Conservation (phyloP, 2,797 vertebrate species). For the Paramormyrops hopkinsi region DNA sequence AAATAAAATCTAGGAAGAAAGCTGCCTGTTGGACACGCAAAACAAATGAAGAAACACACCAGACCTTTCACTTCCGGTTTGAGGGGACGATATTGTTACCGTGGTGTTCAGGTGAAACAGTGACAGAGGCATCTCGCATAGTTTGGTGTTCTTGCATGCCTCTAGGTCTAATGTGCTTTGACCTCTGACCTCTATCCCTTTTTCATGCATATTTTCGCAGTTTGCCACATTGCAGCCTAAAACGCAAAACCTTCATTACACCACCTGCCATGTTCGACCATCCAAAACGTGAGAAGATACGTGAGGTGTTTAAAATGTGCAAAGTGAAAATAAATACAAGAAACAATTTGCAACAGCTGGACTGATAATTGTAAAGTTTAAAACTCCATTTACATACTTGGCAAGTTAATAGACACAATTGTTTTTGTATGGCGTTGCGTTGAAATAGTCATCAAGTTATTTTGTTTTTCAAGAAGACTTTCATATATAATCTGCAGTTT, state of each 20-base stretch:
- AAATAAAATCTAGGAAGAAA: not conserved
- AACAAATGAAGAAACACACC: not conserved
- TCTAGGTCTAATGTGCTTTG: not conserved
- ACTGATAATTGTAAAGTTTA: not conserved
- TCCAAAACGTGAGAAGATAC: not conserved
- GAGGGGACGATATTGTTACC: not conserved
- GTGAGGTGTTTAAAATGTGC: not conserved
- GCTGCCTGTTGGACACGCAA: not conserved
- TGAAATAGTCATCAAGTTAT: not conserved
- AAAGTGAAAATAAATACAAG: not conserved
- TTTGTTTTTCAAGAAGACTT: not conserved
- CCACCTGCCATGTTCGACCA: not conserved
- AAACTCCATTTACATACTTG: not conserved
- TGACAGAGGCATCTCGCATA: not conserved
- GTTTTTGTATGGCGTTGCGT: not conserved
- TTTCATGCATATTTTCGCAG: not conserved
- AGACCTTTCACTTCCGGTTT: not conserved
- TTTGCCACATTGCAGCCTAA: not conserved
- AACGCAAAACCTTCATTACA: not conserved
- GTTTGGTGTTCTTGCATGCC: not conserved
- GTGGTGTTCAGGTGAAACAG: not conserved
- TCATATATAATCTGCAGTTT: not conserved
- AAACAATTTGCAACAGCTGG: not conserved
- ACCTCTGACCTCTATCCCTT: not conserved
- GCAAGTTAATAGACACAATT: not conserved